Conservation (phyloP, 2,113 vertebrate species). For the Scolopax mira region DNA sequence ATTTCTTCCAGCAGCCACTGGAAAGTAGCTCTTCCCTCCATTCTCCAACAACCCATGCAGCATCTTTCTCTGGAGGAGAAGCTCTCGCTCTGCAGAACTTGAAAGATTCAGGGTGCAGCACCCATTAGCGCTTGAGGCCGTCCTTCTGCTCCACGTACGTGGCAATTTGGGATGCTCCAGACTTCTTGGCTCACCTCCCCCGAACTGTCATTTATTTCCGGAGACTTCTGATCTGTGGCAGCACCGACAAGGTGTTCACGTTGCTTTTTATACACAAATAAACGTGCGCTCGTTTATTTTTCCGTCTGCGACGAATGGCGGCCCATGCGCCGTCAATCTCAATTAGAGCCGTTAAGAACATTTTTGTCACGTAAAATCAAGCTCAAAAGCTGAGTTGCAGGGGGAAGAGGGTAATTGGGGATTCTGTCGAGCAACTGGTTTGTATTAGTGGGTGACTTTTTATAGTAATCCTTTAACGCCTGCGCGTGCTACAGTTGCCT, state of each 20-base stretch:
- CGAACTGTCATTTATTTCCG: not conserved
- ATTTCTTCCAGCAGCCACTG: not conserved
- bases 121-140: accelerated
- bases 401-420: slow-evolving; percentile 38
- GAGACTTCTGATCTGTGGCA: not conserved
- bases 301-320: not conserved
- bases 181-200: not conserved
- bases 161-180: not conserved
- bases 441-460: not conserved
- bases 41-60: not conserved
- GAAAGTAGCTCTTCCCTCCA: not conserved
- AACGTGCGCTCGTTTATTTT: slow-evolving; percentile 22
- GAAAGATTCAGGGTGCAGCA: not conserved
- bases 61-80: not conserved
- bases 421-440: slow-evolving; percentile 13
- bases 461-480: not conserved
- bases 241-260: not conserved
- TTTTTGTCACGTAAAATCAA: slow-evolving; percentile 40
- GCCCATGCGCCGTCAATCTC: slow-evolving; percentile 45
- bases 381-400: not conserved
- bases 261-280: slow-evolving; percentile 20
- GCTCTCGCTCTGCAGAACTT: not conserved
- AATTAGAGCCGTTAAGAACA: slow-evolving; percentile 46
- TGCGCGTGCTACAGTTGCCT: not conserved
- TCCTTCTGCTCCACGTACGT: not conserved